Evolutionary conservation across 2,797 vertebrate genomes (phyloP).

Genomic region (Xyrichtys novacula): DNA sequence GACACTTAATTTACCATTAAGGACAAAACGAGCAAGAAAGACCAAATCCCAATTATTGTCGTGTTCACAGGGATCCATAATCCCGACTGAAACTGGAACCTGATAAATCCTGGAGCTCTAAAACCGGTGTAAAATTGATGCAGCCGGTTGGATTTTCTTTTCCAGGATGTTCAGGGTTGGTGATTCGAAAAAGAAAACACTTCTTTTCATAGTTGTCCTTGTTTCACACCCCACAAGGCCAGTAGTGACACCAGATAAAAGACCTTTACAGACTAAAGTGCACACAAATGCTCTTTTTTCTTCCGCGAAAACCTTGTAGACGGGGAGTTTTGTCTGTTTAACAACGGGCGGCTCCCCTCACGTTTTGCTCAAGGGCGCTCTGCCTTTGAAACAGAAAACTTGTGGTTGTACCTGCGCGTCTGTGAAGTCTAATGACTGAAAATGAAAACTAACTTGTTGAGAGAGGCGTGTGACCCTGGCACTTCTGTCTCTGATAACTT

Average conservation of each 20-base stretch:
- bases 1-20: no score
- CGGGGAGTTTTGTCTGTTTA: not conserved
- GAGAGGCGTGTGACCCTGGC: not conserved
- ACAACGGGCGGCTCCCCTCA: conserved; percentile 1
- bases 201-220: not conserved
- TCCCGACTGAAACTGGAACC: no score
- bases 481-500: conserved; percentile 29
- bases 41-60: no score
- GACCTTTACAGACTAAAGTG: not conserved
- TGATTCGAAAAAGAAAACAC: not conserved
- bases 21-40: no score
- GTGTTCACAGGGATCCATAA: no score
- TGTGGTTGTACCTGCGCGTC: not conserved
- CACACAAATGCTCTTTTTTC: not conserved
- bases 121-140: no score
- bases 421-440: not conserved
- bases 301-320: not conserved
- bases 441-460: not conserved
- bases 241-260: not conserved
- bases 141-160: not conserved
- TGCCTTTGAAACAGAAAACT: no score
- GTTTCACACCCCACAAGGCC: not conserved
- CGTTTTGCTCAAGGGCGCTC: not conserved
- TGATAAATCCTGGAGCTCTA: no score
- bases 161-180: not conserved